These are phyloP conservation scores for Neodiprion virginianus DNA, from an alignment of 1,140 invertebrate species.

Conservation along the genomic window DNA sequence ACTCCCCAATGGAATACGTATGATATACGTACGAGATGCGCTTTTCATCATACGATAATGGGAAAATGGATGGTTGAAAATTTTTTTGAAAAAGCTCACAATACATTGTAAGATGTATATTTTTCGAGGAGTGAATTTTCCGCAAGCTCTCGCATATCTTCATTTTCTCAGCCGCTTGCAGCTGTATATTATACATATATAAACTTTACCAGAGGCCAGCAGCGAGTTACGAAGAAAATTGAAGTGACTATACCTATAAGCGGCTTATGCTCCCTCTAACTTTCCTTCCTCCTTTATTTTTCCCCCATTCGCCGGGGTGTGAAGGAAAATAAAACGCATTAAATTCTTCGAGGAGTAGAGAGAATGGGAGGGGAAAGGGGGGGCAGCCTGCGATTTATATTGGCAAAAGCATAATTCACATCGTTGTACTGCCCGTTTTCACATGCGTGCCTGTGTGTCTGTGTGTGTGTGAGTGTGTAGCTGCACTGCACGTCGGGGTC, in stretches of 20 bases:
- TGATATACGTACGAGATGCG: no score
- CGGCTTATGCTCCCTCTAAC: neutral
- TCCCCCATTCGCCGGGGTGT: neutral
- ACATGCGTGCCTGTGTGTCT: no score
- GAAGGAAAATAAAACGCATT: neutral
- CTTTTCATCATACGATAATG: no score
- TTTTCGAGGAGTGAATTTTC: no score
- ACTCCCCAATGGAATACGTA: no score
- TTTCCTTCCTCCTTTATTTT: neutral
- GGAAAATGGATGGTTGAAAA: no score
- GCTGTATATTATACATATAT: neutral
- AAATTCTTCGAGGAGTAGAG: neutral
- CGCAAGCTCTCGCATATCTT: no score
- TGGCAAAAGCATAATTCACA: slow-evolving; percentile 5
- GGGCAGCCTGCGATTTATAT: neutral
- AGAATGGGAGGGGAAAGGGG: neutral
- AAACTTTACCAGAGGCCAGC: neutral
- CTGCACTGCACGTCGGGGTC: no score
- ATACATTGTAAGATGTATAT: no score
- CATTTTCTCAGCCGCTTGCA: neutral
- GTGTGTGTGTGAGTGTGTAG: no score
- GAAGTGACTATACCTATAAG: neutral
- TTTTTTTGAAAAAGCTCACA: no score
- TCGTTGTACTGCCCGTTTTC: neutral
- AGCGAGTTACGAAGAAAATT: slow-evolving; percentile 5